A percentile compares a stretch with the other conserved stretches of the same genome.
Evolutionary conservation across 2,888 invertebrate species (phyloP).

Genomic region (Sisyra terminalis): DNA sequence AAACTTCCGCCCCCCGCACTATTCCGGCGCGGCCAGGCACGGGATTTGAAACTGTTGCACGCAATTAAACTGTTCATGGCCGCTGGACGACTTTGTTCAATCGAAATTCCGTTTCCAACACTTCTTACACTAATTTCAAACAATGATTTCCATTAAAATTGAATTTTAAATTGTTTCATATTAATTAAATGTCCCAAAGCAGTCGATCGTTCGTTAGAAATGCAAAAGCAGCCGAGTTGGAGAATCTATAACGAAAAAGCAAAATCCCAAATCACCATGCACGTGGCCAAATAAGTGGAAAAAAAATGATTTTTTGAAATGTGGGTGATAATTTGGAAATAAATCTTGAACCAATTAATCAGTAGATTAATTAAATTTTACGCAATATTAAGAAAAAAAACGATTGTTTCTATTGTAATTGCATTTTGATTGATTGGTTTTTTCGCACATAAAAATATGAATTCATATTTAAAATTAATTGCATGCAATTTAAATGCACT

Average conservation of each 20-base stretch:
- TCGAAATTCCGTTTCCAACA: constrained; percentile 35
- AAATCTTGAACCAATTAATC: too few species aligned
- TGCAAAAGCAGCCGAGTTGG: not conserved
- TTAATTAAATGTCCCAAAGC: not conserved
- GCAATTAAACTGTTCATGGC: constrained; percentile 60
- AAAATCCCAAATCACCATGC: not conserved
- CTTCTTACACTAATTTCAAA: constrained; percentile 22
- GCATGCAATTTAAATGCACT: too few species aligned
- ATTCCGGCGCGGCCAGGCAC: constrained; percentile 29
- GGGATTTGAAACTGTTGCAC: constrained; percentile 60
- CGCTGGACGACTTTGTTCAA: constrained; percentile 48
- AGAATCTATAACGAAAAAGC: not conserved
- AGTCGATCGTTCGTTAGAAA: not conserved
- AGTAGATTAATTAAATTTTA: too few species aligned
- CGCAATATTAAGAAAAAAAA: too few species aligned
- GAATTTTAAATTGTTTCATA: not conserved
- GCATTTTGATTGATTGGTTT: too few species aligned
- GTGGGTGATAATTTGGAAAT: too few species aligned
- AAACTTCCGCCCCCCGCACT: constrained; percentile 19
- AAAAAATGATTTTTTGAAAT: too few species aligned
- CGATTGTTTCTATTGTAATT: too few species aligned
- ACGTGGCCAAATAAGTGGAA: not conserved
- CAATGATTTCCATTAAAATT: not conserved
- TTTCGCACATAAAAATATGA: too few species aligned
- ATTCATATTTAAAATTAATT: too few species aligned